Conservation (phyloP, 2,113 vertebrate genomes). For the Acanthisitta chloris region DNA sequence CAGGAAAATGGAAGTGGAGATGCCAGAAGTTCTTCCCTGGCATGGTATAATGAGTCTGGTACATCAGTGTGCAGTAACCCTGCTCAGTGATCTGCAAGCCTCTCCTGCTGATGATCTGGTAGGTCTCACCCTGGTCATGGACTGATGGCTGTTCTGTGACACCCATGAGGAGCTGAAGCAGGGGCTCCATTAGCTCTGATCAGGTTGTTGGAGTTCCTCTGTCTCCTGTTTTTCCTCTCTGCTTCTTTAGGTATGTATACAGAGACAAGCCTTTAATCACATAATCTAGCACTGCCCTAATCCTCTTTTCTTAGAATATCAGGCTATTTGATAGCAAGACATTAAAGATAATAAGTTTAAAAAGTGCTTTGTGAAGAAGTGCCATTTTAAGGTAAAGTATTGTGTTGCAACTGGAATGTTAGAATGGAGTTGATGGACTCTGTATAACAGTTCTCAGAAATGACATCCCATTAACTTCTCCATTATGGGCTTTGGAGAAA, state of each 20-base stretch:
- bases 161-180: neutral
- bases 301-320: neutral
- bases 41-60: neutral
- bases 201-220: neutral
- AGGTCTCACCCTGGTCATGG: neutral
- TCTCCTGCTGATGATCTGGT: neutral
- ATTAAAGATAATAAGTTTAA: neutral
- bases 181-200: neutral
- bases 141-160: neutral
- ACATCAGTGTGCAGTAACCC: neutral
- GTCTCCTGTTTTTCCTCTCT: neutral
- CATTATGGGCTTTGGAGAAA: neutral
- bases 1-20: neutral
- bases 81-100: neutral
- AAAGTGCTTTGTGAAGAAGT: neutral
- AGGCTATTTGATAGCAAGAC: neutral
- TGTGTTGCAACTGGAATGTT: neutral
- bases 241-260: fast-evolving
- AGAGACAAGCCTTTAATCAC: neutral
- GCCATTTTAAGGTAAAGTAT: neutral
- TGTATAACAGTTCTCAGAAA: neutral
- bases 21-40: neutral
- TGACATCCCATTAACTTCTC: neutral
- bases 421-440: neutral
- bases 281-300: neutral